Percentiles rank a stretch among this genome's conserved stretches.
Evolutionary conservation across 2,113 vertebrate genomes (phyloP).

Genomic region (Cricetomys ansorgei): DNA sequence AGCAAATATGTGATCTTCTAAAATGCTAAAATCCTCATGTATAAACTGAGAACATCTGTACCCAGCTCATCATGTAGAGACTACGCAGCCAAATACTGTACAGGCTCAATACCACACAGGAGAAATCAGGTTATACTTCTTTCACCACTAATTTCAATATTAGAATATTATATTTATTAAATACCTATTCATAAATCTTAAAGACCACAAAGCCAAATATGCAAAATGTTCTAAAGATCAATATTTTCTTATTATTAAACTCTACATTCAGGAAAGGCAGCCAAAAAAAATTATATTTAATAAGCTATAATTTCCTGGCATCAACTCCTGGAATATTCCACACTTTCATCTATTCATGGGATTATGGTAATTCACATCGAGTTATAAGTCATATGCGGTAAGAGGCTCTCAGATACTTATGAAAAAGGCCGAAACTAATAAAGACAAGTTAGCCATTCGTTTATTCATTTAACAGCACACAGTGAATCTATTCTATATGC

Average conservation of each 20-base stretch:
- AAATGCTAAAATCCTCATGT: not conserved
- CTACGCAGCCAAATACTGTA: not conserved
- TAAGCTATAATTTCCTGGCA: slow-evolving; percentile 60
- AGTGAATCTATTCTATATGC: slow-evolving; percentile 23
- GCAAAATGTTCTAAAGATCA: slow-evolving; percentile 47
- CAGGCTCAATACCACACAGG: not conserved
- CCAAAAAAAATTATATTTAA: slow-evolving; percentile 3
- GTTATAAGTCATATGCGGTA: not conserved
- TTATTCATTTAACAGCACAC: not conserved
- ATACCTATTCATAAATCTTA: not conserved
- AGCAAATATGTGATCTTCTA: not conserved
- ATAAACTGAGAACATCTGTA: not conserved
- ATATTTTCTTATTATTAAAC: slow-evolving; percentile 24
- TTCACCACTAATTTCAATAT: slow-evolving; percentile 30
- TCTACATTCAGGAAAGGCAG: not conserved
- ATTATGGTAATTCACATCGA: slow-evolving; percentile 27
- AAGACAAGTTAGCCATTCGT: slow-evolving; percentile 33
- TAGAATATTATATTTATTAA: slow-evolving; percentile 33
- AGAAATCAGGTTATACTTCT: not conserved
- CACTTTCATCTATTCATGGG: slow-evolving; percentile 44
- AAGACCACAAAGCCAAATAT: slow-evolving; percentile 18
- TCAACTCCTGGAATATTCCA: slow-evolving; percentile 48
- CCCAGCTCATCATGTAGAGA: not conserved
- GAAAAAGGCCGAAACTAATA: slow-evolving; percentile 17
- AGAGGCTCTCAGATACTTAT: slow-evolving; percentile 19